Percentiles rank a stretch among this genome's conserved stretches.
phyloP scores from a whole-genome alignment of 2,113 vertebrate genomes.

The Sander vitreus region DNA sequence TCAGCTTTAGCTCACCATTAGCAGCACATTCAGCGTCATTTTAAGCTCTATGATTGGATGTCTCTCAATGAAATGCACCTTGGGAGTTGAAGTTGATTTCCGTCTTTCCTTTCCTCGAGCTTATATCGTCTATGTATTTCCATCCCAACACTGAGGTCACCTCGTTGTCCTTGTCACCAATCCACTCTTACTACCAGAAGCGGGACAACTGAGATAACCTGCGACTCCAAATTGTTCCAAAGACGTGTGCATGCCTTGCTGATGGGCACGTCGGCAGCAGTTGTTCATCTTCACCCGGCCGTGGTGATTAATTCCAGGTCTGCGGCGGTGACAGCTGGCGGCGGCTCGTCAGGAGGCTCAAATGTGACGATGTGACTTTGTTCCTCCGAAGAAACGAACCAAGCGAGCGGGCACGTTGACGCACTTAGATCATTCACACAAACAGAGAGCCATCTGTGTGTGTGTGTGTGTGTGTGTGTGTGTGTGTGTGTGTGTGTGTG shows the following conservation, averaged over 20 bases:
- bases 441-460: slow-evolving; percentile 50
- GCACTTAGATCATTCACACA: slow-evolving; percentile 6
- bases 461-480: slow-evolving; percentile 38
- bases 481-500: slow-evolving; percentile 37
- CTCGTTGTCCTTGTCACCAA: no score
- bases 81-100: background rate
- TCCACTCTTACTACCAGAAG: no score
- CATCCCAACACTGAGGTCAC: no score
- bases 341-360: slow-evolving; percentile 39
- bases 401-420: slow-evolving; percentile 13
- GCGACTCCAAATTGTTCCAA: background rate
- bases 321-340: slow-evolving; percentile 55
- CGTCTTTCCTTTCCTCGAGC: background rate
- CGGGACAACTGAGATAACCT: background rate
- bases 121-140: no score
- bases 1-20: background rate
- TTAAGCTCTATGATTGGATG: no score
- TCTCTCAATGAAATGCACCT: no score
- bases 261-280: slow-evolving; percentile 31
- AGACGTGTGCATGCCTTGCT: slow-evolving; percentile 5
- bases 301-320: slow-evolving; percentile 60
- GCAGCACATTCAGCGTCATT: no score
- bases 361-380: slow-evolving; percentile 52
- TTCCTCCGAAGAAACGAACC: slow-evolving; percentile 60
- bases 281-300: slow-evolving; percentile 11